These are phyloP conservation scores for Mycteria americana DNA, from an alignment of 2,797 vertebrate genomes.

Conservation along the genomic window DNA sequence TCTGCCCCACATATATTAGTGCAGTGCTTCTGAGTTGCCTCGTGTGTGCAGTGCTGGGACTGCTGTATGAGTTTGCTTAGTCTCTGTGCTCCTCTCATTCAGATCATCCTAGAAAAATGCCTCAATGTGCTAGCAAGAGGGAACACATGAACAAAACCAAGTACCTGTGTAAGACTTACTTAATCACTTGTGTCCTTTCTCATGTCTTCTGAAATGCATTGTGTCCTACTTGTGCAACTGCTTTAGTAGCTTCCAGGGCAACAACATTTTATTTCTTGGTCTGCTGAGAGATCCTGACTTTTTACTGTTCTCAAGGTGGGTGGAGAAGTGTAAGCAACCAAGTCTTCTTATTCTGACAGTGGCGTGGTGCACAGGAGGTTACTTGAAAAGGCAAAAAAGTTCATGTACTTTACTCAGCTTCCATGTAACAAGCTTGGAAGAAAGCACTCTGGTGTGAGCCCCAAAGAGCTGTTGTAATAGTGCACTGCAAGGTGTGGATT, in stretches of 20 bases:
- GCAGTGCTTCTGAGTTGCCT: not conserved
- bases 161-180: not conserved
- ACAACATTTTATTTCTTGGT: not conserved
- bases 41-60: rapidly evolving
- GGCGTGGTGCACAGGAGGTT: not conserved
- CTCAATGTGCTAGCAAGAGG: not conserved
- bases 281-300: not conserved
- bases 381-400: not conserved
- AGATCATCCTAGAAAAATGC: not conserved
- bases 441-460: not conserved
- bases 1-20: not conserved
- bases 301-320: not conserved
- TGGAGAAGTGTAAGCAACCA: not conserved
- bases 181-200: not conserved
- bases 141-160: not conserved
- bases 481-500: not conserved
- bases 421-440: not conserved
- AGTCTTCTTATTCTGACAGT: not conserved
- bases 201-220: not conserved
- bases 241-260: not conserved
- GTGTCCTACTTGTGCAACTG: not conserved
- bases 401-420: not conserved
- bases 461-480: not conserved
- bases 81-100: not conserved
- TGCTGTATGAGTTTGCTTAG: not conserved